Percentiles rank a stretch among this genome's conserved stretches.
These are phyloP conservation scores for Ichneumon xanthorius DNA, from an alignment of 2,888 invertebrate species.

Conservation along the genomic window DNA sequence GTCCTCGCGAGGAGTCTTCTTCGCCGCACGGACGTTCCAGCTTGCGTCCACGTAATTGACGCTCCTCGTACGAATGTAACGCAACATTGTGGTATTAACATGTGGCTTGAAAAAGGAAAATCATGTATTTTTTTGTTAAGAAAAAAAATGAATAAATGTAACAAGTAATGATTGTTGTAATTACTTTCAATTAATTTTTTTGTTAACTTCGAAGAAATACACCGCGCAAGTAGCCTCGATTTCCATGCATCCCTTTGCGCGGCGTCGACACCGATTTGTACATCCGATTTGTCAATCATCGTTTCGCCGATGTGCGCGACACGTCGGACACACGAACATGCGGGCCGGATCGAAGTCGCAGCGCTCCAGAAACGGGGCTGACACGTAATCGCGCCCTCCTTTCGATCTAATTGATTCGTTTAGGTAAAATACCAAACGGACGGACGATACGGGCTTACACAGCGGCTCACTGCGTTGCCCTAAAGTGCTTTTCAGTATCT, in stretches of 20 bases:
- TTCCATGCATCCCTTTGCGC: background rate
- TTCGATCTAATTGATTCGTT: conserved; percentile 47
- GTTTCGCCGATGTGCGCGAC: conserved; percentile 5
- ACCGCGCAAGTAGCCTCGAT: background rate
- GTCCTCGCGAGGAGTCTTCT: conserved; percentile 13
- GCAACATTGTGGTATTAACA: background rate
- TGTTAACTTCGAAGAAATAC: background rate
- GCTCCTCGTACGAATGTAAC: background rate
- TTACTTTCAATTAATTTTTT: background rate
- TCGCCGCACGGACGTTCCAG: background rate
- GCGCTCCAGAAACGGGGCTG: conserved; percentile 39
- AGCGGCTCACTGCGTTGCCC: conserved; percentile 12
- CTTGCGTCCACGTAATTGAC: background rate
- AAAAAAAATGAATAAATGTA: too few species aligned
- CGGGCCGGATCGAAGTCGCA: conserved; percentile 24
- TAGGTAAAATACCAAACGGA: conserved; percentile 11
- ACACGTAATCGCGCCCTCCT: conserved; percentile 53
- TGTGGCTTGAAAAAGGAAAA: background rate
- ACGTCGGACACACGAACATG: conserved; percentile 3
- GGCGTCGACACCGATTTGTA: background rate
- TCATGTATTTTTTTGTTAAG: background rate
- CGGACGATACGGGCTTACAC: conserved; percentile 39
- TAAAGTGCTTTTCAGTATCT: conserved; percentile 1
- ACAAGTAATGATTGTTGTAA: background rate
- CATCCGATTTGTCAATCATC: conserved; percentile 27